Percentiles rank a stretch among this genome's conserved stretches.
These are phyloP conservation scores for Thysanoteuthis rhombus DNA, from an alignment of 2,888 invertebrate genomes.

Conservation along the genomic window DNA sequence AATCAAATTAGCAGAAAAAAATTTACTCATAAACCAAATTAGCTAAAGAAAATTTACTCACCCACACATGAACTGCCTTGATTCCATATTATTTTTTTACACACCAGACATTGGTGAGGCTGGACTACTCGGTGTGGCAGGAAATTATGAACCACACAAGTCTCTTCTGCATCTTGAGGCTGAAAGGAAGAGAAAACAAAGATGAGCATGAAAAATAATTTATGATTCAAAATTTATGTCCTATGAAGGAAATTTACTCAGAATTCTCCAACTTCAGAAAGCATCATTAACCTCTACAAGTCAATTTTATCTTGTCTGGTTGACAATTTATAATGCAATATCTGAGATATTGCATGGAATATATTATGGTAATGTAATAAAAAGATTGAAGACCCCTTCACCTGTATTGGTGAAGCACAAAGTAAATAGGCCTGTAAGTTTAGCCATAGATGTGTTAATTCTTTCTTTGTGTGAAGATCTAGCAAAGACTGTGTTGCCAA, in stretches of 20 bases:
- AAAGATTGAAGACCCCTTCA: too few relatives aligned
- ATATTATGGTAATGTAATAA: too few relatives aligned
- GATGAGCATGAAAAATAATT: background rate
- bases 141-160: slow-evolving; percentile 26
- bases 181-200: background rate
- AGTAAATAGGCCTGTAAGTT: too few relatives aligned
- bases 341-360: too few relatives aligned
- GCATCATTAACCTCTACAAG: too few relatives aligned
- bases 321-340: too few relatives aligned
- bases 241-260: background rate
- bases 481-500: too few relatives aligned
- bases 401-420: too few relatives aligned
- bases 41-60: background rate
- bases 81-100: slow-evolving; percentile 30
- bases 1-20: background rate
- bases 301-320: too few relatives aligned
- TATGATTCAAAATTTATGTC: background rate
- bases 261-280: too few relatives aligned
- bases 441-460: too few relatives aligned
- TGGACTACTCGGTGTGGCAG: slow-evolving; percentile 27
- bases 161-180: slow-evolving; percentile 29
- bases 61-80: slow-evolving; percentile 27
- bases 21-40: background rate
- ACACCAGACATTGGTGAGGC: slow-evolving; percentile 30
- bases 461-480: too few relatives aligned